Evolutionary conservation across 2,888 invertebrate genomes (phyloP).

Genomic region (Therioaphis trifolii): DNA sequence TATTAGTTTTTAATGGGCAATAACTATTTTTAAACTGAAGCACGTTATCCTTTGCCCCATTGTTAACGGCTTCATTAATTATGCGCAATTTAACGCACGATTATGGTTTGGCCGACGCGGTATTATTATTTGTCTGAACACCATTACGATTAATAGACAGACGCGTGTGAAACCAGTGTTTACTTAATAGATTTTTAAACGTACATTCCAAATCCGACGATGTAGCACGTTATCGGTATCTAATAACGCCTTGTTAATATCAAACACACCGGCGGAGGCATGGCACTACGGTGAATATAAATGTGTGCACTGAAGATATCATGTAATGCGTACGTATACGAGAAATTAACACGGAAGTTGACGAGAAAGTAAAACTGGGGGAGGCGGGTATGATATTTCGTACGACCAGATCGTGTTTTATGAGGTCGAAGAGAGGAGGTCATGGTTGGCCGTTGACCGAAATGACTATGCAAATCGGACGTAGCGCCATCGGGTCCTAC

Average conservation of each 20-base stretch:
- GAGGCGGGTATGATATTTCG: background rate
- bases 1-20: too few species aligned
- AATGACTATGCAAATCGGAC: constrained; percentile 60
- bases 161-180: background rate
- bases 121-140: too few species aligned
- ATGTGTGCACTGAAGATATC: background rate
- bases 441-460: constrained; percentile 63
- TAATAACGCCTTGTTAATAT: background rate
- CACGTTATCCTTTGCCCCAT: too few species aligned
- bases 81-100: too few species aligned
- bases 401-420: constrained; percentile 47
- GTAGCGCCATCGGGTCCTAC: constrained; percentile 51
- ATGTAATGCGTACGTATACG: background rate
- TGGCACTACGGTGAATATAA: constrained; percentile 19
- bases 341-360: constrained; percentile 50
- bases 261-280: background rate
- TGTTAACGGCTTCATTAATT: too few species aligned
- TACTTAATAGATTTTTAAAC: background rate
- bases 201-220: background rate
- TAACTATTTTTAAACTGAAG: too few species aligned
- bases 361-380: constrained; percentile 52
- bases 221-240: background rate
- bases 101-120: too few species aligned
- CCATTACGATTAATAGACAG: too few species aligned
- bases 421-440: constrained; percentile 60